Conservation (phyloP, 2,797 vertebrate genomes). For the Poecile montanus region DNA sequence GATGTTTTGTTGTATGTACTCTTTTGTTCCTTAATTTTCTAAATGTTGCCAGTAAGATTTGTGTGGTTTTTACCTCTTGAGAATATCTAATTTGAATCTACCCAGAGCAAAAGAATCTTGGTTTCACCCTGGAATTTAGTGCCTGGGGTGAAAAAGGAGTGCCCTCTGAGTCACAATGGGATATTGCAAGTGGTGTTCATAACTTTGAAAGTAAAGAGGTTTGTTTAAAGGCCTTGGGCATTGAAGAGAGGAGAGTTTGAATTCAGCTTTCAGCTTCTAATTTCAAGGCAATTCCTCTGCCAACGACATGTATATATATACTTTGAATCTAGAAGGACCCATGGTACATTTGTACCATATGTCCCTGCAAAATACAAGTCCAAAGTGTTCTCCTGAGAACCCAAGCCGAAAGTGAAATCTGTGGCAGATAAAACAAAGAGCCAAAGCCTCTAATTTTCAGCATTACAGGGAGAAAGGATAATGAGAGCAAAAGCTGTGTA, state of each 20-base stretch:
- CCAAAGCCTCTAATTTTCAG: neutral
- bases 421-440: neutral
- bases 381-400: neutral
- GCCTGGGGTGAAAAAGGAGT: neutral
- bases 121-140: neutral
- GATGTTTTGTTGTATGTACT: neutral
- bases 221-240: neutral
- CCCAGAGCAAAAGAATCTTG: neutral
- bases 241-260: neutral
- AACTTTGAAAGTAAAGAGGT: neutral
- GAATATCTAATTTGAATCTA: neutral
- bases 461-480: neutral
- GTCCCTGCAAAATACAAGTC: neutral
- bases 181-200: neutral
- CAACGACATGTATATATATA: neutral
- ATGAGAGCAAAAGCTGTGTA: neutral
- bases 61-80: neutral
- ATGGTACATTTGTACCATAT: neutral
- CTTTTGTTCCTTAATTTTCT: neutral
- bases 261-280: neutral
- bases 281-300: neutral
- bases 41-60: neutral
- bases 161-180: accelerated
- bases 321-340: neutral
- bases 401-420: neutral